Base-by-base conservation (phyloP, 2,888 invertebrate genomes). In the Mactromeris polynyma region DNA sequence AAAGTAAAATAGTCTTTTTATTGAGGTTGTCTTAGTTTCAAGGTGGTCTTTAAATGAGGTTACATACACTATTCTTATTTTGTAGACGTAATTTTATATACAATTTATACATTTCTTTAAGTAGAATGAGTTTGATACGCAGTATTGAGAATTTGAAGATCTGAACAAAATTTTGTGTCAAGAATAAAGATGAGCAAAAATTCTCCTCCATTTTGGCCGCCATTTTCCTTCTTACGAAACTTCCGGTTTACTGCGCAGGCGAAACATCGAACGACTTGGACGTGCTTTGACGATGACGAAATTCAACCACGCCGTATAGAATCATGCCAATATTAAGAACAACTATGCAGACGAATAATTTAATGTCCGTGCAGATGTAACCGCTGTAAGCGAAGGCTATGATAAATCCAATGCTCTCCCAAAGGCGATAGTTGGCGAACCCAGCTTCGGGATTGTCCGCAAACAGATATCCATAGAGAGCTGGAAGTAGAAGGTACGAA, bases 321-420 rank as follows among this genome's bases (percentile, higher is more conserved):
- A 97, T 91, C 95, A 98, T 98, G 1, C 99, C 99, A 7, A 98
- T 93, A 6, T 97, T 94, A 64, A 98, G 97, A 7, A 98, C 97
- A 0, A 97, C 97, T 80, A 98, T 97, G 3, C 98, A 97, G 46
- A 98, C 97, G 95, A 98, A 97, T 9, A 98, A 96, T 95, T 98
- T 98, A 0, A 97, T 97, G 83, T 97, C 97, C 0, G 98, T 98
- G 95, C 98, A 98, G 7, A 98, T 97, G 95, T 98, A 98, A 2
- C 98, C 98, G 78, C 98, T 98, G 87, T 98, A 98, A 0, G 98
- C 97, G 94, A 98, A 99, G 0, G 98, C 98, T 86, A 98, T 97
- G 21, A 98, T 98, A 88, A 99, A 98, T 83, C 99, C 99, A 0
- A 98, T 97, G 0, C 98, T 98, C 96, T 99, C 99, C 99, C 99